phyloP scores from a whole-genome alignment of 2,888 invertebrate species.

The Melinaea menophilus region DNA sequence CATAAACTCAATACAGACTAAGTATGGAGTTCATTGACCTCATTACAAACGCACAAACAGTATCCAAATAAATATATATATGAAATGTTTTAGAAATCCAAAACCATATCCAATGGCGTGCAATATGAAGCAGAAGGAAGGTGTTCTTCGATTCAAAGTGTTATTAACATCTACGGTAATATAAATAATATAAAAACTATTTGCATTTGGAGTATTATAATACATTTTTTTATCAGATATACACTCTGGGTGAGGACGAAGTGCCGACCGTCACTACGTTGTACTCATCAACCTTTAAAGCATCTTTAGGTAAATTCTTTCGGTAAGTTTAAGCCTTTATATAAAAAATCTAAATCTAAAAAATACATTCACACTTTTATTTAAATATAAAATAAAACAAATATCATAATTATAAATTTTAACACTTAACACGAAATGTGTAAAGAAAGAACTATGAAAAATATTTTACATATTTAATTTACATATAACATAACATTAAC shows the following conservation, averaged over 20 bases:
- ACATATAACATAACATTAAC: too few relatives aligned
- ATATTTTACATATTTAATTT: too few relatives aligned
- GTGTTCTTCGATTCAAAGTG: slow-evolving; percentile 71
- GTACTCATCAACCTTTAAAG: slow-evolving; percentile 78
- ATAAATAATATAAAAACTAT: slow-evolving; percentile 2
- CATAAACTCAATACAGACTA: slow-evolving; percentile 79
- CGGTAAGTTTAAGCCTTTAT: slow-evolving; percentile 39
- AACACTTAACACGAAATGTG: too few relatives aligned
- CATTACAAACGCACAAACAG: too few relatives aligned
- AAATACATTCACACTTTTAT: too few relatives aligned
- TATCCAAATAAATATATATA: background rate
- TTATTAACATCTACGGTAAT: slow-evolving; percentile 68
- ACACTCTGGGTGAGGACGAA: slow-evolving; percentile 81
- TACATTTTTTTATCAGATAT: slow-evolving; percentile 63
- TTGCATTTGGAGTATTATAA: background rate
- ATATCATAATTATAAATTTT: too few relatives aligned
- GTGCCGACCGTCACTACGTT: slow-evolving; percentile 83
- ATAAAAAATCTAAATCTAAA: too few relatives aligned
- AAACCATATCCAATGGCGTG: slow-evolving; percentile 70
- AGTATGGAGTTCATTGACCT: slow-evolving; percentile 42
- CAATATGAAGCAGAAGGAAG: slow-evolving; percentile 69
- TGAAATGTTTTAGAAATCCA: slow-evolving; percentile 44
- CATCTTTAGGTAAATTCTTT: slow-evolving; percentile 55
- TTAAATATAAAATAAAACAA: too few relatives aligned
- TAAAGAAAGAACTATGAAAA: too few relatives aligned